Evolutionary conservation across 2,113 vertebrate species (phyloP).

Genomic region (Mus spicilegus): DNA sequence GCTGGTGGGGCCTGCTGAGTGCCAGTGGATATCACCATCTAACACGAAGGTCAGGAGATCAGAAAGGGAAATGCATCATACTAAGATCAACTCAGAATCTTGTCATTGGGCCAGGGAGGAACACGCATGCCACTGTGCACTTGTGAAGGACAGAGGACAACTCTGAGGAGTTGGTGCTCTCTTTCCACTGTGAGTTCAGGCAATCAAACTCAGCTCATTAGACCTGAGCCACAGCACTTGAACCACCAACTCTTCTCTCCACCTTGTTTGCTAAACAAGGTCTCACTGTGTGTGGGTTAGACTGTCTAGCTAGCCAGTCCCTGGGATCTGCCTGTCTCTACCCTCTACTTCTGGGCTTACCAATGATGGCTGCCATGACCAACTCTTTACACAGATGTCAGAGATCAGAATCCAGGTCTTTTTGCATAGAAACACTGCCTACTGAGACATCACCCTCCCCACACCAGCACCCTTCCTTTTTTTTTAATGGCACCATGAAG

Average conservation of each 20-base stretch:
- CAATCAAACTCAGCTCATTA: background rate
- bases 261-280: background rate
- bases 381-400: background rate
- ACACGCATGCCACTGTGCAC: too few species aligned
- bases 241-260: background rate
- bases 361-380: background rate
- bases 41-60: background rate
- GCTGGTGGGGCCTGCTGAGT: background rate
- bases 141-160: background rate
- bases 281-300: background rate
- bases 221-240: background rate
- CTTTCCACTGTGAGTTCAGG: background rate
- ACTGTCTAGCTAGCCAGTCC: background rate
- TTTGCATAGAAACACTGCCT: background rate
- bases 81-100: conserved; percentile 71
- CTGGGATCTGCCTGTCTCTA: background rate
- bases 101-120: background rate
- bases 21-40: background rate
- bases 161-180: background rate
- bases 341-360: background rate
- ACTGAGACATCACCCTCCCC: background rate
- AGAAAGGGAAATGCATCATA: conserved; percentile 39
- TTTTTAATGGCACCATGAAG: background rate
- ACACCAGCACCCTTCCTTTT: background rate
- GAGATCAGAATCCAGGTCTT: background rate